A percentile compares a stretch with the other conserved stretches of the same genome.
Evolutionary conservation across 2,113 vertebrate species (phyloP).

Genomic region (Oxygymnocypris stewartii): DNA sequence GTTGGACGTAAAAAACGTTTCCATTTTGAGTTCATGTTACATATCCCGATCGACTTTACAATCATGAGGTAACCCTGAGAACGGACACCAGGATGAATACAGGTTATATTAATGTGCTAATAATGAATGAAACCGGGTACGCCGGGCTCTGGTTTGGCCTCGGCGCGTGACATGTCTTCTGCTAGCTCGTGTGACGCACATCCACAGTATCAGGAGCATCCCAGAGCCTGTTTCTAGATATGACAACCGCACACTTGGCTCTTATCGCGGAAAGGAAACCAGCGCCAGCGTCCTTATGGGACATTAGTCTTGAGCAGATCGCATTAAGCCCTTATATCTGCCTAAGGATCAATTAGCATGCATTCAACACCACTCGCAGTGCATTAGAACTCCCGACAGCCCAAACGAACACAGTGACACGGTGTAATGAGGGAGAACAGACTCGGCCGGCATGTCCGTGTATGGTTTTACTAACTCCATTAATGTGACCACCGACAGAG

Average conservation of each 20-base stretch:
- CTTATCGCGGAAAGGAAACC: slow-evolving; percentile 18
- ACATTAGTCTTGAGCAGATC: slow-evolving; percentile 29
- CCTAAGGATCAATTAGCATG: slow-evolving; percentile 45
- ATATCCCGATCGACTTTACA: neutral
- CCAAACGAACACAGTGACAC: slow-evolving; percentile 25
- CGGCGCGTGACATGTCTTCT: neutral
- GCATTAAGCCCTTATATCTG: slow-evolving; percentile 35
- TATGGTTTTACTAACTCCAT: slow-evolving; percentile 3
- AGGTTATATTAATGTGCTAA: slow-evolving; percentile 19
- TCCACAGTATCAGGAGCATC: slow-evolving; percentile 8
- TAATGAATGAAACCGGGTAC: neutral
- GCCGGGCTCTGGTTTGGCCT: neutral
- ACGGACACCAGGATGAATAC: neutral
- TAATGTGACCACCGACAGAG: slow-evolving; percentile 22
- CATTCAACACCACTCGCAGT: slow-evolving; percentile 24
- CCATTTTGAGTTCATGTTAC: slow-evolving; percentile 3
- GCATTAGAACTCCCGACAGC: slow-evolving; percentile 17
- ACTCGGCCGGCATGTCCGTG: neutral
- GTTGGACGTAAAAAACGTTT: slow-evolving; percentile 5
- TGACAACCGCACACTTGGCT: slow-evolving; percentile 28
- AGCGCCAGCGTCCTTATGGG: slow-evolving; percentile 30
- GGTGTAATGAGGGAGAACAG: slow-evolving; percentile 36
- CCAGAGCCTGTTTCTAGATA: slow-evolving; percentile 14
- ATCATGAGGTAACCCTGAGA: neutral
- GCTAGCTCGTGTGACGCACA: neutral